phyloP scores from a whole-genome alignment of 2,113 vertebrate species.

The Tor tambroides region DNA sequence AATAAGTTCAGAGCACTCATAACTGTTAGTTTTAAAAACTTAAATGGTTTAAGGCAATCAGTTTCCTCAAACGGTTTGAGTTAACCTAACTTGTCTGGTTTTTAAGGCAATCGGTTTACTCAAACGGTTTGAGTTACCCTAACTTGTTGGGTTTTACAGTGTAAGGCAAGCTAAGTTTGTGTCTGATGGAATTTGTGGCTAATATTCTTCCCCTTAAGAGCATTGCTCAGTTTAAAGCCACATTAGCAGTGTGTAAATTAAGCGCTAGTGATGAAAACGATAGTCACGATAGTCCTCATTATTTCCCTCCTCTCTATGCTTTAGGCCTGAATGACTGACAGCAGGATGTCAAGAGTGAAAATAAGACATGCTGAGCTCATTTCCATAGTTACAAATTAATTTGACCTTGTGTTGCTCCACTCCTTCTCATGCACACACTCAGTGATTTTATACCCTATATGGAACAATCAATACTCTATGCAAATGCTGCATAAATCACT shows the following conservation, averaged over 20 bases:
- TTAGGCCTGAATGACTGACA: conserved; percentile 55
- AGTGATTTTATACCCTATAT: neutral
- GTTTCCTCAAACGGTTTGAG: too few species aligned
- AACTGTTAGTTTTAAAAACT: too few species aligned
- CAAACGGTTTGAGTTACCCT: too few species aligned
- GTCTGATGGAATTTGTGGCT: neutral
- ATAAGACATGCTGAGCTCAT: conserved; percentile 30
- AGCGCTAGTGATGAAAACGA: conserved; percentile 64
- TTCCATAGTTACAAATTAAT: conserved; percentile 13
- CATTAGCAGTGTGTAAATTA: conserved; percentile 64
- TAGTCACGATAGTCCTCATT: conserved; percentile 61
- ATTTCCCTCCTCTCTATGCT: conserved; percentile 55
- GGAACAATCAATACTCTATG: conserved; percentile 6
- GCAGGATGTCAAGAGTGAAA: conserved; percentile 49
- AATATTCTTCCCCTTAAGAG: neutral
- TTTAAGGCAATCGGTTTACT: too few species aligned
- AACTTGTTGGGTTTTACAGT: too few species aligned
- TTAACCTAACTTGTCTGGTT: too few species aligned
- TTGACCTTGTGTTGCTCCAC: neutral
- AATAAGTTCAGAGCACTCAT: too few species aligned
- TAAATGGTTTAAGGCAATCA: too few species aligned
- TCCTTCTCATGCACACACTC: neutral
- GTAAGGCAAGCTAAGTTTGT: neutral
- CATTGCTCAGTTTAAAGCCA: conserved; percentile 53
- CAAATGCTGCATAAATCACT: neutral